Percentiles rank a stretch among this genome's conserved stretches.
Evolutionary conservation across 1,140 invertebrate species (phyloP).

Genomic region (Drosophila ironensis): DNA sequence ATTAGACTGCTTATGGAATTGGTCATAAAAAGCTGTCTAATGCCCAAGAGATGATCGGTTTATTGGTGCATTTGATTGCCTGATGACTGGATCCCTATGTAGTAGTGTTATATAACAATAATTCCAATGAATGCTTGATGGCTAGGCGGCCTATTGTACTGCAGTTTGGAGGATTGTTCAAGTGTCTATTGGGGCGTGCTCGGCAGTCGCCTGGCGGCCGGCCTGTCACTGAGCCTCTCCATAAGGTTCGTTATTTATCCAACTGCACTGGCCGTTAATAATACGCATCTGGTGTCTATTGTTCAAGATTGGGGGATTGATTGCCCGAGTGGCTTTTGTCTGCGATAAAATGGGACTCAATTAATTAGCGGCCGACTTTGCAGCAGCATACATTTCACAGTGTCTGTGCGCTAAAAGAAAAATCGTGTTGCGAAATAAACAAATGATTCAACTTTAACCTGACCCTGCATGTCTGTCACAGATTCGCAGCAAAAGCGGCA

Average conservation of each 20-base stretch:
- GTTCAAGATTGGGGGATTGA: slow-evolving; percentile 52
- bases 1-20: too few relatives aligned
- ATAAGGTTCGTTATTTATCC: slow-evolving; percentile 54
- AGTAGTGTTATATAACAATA: too few relatives aligned
- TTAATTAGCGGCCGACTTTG: slow-evolving; percentile 66
- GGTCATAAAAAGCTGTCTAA: too few relatives aligned
- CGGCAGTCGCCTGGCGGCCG: slow-evolving; percentile 51
- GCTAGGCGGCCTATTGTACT: slow-evolving; percentile 24
- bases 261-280: slow-evolving; percentile 53
- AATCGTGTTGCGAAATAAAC: slow-evolving; percentile 71
- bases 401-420: slow-evolving; percentile 71
- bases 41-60: too few relatives aligned
- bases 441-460: slow-evolving; percentile 82
- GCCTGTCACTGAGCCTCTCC: too few relatives aligned
- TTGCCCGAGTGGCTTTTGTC: slow-evolving; percentile 68
- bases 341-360: slow-evolving; percentile 68
- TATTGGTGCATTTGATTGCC: too few relatives aligned
- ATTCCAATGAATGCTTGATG: slow-evolving; percentile 15
- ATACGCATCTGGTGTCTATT: slow-evolving; percentile 58
- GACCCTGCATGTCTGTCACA: slow-evolving; percentile 81
- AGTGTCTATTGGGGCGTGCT: slow-evolving; percentile 54
- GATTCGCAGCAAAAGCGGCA: slow-evolving; percentile 37
- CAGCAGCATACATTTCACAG: too few relatives aligned
- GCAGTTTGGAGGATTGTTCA: slow-evolving; percentile 48
- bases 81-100: too few relatives aligned